Base-by-base conservation (phyloP, 2,113 vertebrate species). In the Esox niger region DNA sequence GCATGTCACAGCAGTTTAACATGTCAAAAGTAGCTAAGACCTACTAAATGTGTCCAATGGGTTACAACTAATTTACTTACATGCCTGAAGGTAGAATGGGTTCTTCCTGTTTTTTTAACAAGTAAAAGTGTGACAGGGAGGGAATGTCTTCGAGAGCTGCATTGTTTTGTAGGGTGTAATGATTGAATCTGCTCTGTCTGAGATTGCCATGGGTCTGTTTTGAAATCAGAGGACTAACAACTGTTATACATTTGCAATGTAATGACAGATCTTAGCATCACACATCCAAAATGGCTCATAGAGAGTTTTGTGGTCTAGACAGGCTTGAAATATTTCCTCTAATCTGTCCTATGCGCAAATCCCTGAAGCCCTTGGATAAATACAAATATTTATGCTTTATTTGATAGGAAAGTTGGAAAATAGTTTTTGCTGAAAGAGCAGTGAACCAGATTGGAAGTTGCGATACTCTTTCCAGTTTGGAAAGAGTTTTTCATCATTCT, bases 151-250 rank as follows among this genome's bases (percentile, higher is more conserved):
- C 13, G 38, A 64, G 62, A 43, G 49, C 63, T 63, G 62, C 64
- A 69, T 82, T 74, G 59, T 57, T 79, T 26, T 74, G 32, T n/a
- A 62, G 74, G 78, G 74, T 58, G 71, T 8, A 46, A 30, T 59
- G 30, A 32, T 29, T 13, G 46, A 23, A 32, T 52, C 54, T 7
- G 29, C 32, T 35, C 6, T 30, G 17, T 9, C 5, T 26, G 43
- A 25, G 35, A 32, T 21, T 56, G 21, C 58, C 54, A 57, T 38
- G 25, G 61, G 11, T 2, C 0, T 17, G 54, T 32, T 63, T n/a
- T 15, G 33, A 30, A 52, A 52, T 52, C 47, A 52, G 47, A 52
- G 47, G n/a, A 52, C n/a, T 52, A 17, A 52, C 47, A n/a, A 52
- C 31, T 31, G 35, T 56, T 57, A 60, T 47, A 77, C 77, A 13